Base-by-base conservation (phyloP, 2,888 invertebrate species). In the Microctonus aethiopoides region DNA sequence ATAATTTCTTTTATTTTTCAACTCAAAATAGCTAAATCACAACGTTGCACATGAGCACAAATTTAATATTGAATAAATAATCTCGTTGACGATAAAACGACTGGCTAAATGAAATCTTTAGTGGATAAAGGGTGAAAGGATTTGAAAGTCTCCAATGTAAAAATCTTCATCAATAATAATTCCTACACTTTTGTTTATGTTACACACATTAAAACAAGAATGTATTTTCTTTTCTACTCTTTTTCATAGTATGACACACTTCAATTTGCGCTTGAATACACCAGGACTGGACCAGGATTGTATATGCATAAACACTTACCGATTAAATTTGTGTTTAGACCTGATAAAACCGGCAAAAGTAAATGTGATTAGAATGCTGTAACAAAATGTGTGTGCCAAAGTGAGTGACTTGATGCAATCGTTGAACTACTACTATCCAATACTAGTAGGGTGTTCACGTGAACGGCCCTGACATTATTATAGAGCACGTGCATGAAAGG, bases 371-470 rank as follows among this genome's bases (percentile, higher is more conserved):
- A 52, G 54, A 65, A 24, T 39, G 46, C 20, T 20, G 9, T 46
- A 16, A 46, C 39, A 20, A 52, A 34, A 64, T 68, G 32, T 64
- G 41, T 63, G 46, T n/a, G n/a, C n/a, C 29, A 62, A 61, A 20
- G 67, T 16, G 51, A 20, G 16, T 46, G 46, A 46, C 16, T 16
- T 46, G 46, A 16, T 46, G 16, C 16, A 46, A 63, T 59, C 51
- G 61, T 34, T 36, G 34, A 29, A 63, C 56, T 51, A 20, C 39
- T 26, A 46, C n/a, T 46, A 59, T 63, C 77, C 74, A n/a, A n/a
- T n/a, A n/a, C n/a, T n/a, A n/a, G n/a, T 79, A 75, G 78, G 78
- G 73, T 77, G 81, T 79, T 80, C 81, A 80, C 79, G 81, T 81
- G 80, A 73, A 74, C 73, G 75, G 60, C 77, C 77, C 76, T 77